These are phyloP conservation scores for Amia ocellicauda DNA, from an alignment of 2,113 vertebrate genomes.

Conservation along the genomic window DNA sequence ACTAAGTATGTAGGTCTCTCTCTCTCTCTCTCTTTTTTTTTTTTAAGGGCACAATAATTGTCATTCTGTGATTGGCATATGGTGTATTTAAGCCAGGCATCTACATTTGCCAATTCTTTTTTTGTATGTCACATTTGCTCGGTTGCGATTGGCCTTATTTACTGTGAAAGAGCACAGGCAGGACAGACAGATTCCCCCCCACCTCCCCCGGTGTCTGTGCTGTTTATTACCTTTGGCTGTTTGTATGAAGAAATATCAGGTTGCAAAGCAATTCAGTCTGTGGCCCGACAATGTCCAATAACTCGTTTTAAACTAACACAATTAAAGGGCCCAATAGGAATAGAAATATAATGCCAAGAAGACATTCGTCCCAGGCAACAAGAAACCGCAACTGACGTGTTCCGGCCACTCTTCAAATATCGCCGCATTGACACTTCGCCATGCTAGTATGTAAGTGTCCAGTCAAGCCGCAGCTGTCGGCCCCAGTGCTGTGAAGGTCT, in stretches of 20 bases:
- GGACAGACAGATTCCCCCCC: too few relatives aligned
- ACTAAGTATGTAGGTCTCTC: too few relatives aligned
- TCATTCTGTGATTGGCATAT: too few relatives aligned
- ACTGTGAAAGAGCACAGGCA: too few relatives aligned
- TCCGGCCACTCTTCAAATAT: neutral
- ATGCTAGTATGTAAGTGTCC: slow-evolving; percentile 23
- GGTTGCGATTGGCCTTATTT: too few relatives aligned
- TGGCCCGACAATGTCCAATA: neutral
- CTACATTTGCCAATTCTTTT: too few relatives aligned
- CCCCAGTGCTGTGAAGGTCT: slow-evolving; percentile 40
- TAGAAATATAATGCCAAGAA: neutral
- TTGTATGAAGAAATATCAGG: slow-evolving; percentile 9
- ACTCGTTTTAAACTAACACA: neutral
- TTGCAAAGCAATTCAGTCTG: neutral
- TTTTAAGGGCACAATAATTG: too few relatives aligned
- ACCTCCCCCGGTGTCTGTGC: too few relatives aligned
- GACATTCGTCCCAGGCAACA: neutral
- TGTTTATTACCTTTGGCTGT: neutral
- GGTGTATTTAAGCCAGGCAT: too few relatives aligned
- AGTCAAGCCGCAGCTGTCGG: slow-evolving; percentile 43
- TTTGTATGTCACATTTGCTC: too few relatives aligned
- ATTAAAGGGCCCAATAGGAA: neutral
- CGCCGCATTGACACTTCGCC: neutral
- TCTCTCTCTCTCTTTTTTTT: too few relatives aligned
- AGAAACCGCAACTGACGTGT: neutral